Percentiles rank a stretch among this genome's conserved stretches.
Conservation (phyloP, 2,797 vertebrate species). For the Pristis pectinata region DNA sequence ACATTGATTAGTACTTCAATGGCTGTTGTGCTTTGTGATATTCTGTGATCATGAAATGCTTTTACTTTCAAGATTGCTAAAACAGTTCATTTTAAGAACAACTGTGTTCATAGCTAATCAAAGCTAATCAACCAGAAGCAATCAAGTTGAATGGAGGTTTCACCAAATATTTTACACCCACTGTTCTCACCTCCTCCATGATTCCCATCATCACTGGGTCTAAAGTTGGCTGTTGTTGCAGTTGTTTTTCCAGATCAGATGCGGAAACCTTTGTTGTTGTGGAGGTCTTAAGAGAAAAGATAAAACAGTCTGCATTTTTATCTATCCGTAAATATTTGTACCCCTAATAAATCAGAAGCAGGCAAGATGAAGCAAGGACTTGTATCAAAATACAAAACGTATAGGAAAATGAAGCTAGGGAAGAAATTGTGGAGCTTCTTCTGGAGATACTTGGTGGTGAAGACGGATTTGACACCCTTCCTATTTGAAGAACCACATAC, state of each 20-base stretch:
- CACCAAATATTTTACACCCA: neutral
- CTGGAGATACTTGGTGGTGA: too few species aligned
- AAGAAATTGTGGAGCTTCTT: too few species aligned
- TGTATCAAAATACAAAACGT: too few species aligned
- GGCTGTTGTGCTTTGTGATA: neutral
- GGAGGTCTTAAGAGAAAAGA: slow-evolving; percentile 46
- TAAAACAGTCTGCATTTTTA: neutral
- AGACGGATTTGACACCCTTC: too few species aligned
- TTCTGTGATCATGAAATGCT: neutral
- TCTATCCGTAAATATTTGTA: neutral
- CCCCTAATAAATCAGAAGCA: neutral
- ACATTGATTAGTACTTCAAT: neutral
- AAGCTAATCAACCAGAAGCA: neutral
- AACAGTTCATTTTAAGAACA: neutral
- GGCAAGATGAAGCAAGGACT: neutral
- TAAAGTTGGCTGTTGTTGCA: slow-evolving; percentile 72
- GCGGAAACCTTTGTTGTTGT: slow-evolving; percentile 43
- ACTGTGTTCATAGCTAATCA: neutral
- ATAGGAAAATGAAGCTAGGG: too few species aligned
- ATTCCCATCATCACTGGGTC: slow-evolving; percentile 86
- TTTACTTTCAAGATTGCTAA: neutral
- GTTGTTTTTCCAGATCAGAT: slow-evolving; percentile 67
- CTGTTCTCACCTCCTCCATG: slow-evolving; percentile 74
- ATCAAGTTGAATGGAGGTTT: neutral
- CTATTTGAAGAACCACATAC: too few species aligned